Percentiles rank a stretch among this genome's conserved stretches.
phyloP scores from a whole-genome alignment of 2,888 invertebrate genomes.

The Metopia argyrocephala region DNA sequence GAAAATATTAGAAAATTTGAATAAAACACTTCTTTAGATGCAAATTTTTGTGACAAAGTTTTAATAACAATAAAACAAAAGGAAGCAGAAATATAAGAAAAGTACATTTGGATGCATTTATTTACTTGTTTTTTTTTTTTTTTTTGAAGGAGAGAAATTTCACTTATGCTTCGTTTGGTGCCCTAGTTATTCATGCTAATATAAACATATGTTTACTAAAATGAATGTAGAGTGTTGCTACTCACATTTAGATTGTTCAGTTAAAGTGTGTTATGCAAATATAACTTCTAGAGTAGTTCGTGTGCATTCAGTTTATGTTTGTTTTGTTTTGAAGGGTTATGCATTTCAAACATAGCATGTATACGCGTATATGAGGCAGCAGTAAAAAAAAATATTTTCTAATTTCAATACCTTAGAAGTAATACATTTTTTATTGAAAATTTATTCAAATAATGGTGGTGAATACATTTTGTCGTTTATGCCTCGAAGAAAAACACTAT shows the following conservation, averaged over 20 bases:
- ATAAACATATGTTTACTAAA: constrained; percentile 31
- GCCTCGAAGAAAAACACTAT: neutral
- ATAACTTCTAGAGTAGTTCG: constrained; percentile 63
- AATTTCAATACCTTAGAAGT: constrained; percentile 47
- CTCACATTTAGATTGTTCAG: constrained; percentile 54
- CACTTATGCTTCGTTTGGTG: constrained; percentile 54
- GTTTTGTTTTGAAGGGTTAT: constrained; percentile 45
- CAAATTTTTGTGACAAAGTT: constrained; percentile 31
- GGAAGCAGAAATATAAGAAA: constrained; percentile 8
- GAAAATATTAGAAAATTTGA: constrained; percentile 34
- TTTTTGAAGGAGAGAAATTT: constrained; percentile 36
- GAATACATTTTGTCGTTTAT: too few species aligned
- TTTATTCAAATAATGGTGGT: neutral
- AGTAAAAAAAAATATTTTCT: constrained; percentile 11
- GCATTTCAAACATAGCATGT: constrained; percentile 1
- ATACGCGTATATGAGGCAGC: neutral
- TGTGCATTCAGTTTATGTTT: constrained; percentile 62
- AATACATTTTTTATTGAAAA: constrained; percentile 42
- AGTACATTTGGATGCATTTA: constrained; percentile 48
- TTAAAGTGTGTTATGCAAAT: constrained; percentile 63
- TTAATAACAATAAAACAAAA: neutral
- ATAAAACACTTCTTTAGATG: constrained; percentile 16
- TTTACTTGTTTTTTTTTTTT: constrained; percentile 11
- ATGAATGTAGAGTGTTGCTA: neutral
- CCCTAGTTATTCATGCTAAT: constrained; percentile 62